Base-by-base conservation (phyloP, 2,113 vertebrate species). In the Nematolebias whitei region DNA sequence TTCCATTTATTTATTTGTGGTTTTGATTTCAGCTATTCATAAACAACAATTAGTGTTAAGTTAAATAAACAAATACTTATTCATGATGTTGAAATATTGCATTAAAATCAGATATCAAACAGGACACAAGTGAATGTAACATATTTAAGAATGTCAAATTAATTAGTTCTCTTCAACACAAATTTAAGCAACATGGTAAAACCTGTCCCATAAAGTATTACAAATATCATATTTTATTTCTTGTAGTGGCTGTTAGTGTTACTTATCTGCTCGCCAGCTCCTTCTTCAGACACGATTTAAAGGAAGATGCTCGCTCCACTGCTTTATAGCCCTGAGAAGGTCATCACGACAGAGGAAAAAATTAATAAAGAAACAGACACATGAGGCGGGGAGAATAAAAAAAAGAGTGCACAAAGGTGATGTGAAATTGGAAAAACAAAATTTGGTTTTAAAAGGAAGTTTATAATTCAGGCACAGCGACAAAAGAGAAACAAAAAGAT, bases 221-320 rank as follows among this genome's bases (percentile, higher is more conserved):
- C 5, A 35, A 35, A 35, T 8, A 35, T 8, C 23, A 18, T 24
- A 14, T 6, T 44, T 29, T 56, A 22, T 53, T 47, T 3, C 32
- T 4, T 8, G 15, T 24, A 19, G 44, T 35, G 44, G 11, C 56
- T 73, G 32, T 49, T 7, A 7, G 11, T 91, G 87, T 72, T 94
- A 94, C 92, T 96, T 96, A 99, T 98, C 96, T 98, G 92, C 93
- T 94, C 53, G 96, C 93, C 75, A 99, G 95, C 80, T 99, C 96
- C 88, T 95, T 99, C 93, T 97, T 98, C 89, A 99, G 86, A 88
- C 98, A 99, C 64, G 96, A 95, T 92, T 85, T 95, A 92, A 99
- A 99, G 87, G 96, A 98, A 43, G 94, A 94, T 55, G 95, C 95
- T 12, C 93, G 94, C 87, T 98, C 95, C 74, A 95, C 88, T 78